Base-by-base conservation (phyloP, 1,140 invertebrate species). In the Nilaparvata lugens region DNA sequence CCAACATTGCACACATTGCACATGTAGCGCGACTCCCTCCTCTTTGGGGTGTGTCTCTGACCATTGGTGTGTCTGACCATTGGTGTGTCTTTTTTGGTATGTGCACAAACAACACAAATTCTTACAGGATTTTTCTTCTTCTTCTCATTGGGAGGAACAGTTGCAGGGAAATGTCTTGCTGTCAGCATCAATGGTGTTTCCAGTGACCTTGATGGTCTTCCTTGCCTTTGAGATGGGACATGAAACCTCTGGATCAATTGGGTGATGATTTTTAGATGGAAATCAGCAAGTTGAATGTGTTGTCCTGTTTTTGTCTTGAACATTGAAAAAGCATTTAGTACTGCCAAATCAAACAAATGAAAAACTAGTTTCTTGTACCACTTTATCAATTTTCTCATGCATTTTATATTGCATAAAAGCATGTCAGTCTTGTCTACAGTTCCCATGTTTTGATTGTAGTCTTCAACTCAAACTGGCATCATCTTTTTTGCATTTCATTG, bases 281-380 rank as follows among this genome's bases (percentile, higher is more conserved):
- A 48, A 48, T 48, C 45, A 48, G 45, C 45, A 48, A 48, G 45
- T 19, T 23, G 21, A 18, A 48, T 48, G 45, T 48, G 16, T 48
- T 48, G 16, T 48, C 21, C 45, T 23, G 45, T 18, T 48, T 48
- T 48, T 19, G 45, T 48, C 21, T 48, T 48, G 21, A 19, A 23
- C 16, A 48, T 18, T 48, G 45, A 23, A 48, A 48, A 48, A 19
- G 16, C 16, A 48, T 23, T 48, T 48, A 48, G 21, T 19, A 48
- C 16, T 19, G 21, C 21, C 16, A 48, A 23, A 23, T 48, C 66
- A n/a, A 71, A 0, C 40, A 70, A 56, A 63, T 70, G 64, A 25
- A 70, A 69, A 58, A 69, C 67, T 52, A 63, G 64, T 57, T 73
- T 75, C 64, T 73, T 72, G 64, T 74, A 68, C 72, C 73, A 73